phyloP scores from a whole-genome alignment of 2,888 invertebrate species.

The Nycteola revayana region DNA sequence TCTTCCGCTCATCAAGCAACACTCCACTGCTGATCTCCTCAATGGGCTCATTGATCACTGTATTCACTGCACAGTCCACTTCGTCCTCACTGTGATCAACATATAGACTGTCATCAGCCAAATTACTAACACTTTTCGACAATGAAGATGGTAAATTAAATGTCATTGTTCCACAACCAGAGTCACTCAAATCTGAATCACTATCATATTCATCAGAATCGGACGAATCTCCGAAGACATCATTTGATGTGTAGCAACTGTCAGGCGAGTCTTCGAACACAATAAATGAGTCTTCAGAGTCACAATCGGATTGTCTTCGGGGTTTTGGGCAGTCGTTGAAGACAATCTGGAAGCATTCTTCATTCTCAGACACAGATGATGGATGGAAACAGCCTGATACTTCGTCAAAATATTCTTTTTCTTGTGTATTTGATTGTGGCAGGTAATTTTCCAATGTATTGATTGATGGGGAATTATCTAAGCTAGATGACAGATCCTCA shows the following conservation, averaged over 20 bases:
- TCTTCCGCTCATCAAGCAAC: conserved; percentile 50
- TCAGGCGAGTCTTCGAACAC: conserved; percentile 71
- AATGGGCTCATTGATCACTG: conserved; percentile 7
- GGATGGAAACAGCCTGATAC: conserved; percentile 60
- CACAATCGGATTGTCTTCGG: conserved; percentile 69
- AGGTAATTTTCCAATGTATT: conserved; percentile 20
- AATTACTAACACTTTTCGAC: conserved; percentile 60
- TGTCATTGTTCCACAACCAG: conserved; percentile 43
- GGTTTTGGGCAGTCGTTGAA: conserved; percentile 52
- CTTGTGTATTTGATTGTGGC: conserved; percentile 9
- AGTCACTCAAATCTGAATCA: conserved; percentile 46
- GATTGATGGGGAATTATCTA: conserved; percentile 42
- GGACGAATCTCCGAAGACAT: conserved; percentile 52
- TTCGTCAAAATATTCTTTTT: conserved; percentile 60
- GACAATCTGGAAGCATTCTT: conserved; percentile 75
- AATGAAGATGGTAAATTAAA: conserved; percentile 45
- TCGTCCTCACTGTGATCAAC: conserved; percentile 51
- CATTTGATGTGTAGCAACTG: conserved; percentile 63
- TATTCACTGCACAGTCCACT: conserved; percentile 55
- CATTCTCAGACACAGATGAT: conserved; percentile 49
- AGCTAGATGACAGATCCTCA: conserved; percentile 43
- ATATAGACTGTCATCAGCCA: conserved; percentile 65
- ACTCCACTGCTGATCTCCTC: conserved; percentile 38
- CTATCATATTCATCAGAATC: conserved; percentile 39
- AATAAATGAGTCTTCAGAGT: conserved; percentile 83